phyloP scores from a whole-genome alignment of 2,888 invertebrate genomes.

The Tholera decimalis region DNA sequence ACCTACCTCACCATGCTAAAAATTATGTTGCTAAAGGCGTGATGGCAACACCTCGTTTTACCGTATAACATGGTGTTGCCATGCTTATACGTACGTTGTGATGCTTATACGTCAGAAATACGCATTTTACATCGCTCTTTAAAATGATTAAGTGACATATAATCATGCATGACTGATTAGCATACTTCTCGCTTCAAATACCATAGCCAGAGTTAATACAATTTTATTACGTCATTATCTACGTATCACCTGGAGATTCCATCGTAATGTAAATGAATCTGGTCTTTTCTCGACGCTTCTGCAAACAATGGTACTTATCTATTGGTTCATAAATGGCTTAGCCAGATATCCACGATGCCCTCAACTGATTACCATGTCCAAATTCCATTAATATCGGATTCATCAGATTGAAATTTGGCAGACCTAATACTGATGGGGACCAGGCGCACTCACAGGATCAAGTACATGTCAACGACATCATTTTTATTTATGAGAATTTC shows the following conservation, averaged over 20 bases:
- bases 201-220: conserved; percentile 12
- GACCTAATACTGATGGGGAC: conserved; percentile 49
- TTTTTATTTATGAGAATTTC: no score
- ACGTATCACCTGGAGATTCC: conserved; percentile 9
- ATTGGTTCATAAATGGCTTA: no score
- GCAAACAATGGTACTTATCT: no score
- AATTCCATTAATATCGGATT: conserved; percentile 45
- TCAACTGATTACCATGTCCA: not conserved
- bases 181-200: not conserved
- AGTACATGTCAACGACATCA: conserved; percentile 51
- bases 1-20: not conserved
- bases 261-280: conserved; percentile 5
- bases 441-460: conserved; percentile 56
- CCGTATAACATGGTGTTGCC: no score
- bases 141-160: not conserved
- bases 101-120: no score
- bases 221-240: conserved; percentile 2
- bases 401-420: conserved; percentile 55
- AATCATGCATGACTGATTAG: conserved; percentile 21
- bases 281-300: not conserved
- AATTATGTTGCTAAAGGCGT: conserved; percentile 11
- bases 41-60: conserved; percentile 16
- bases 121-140: conserved; percentile 10
- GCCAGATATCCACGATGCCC: no score
- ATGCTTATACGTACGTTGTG: no score